phyloP scores from a whole-genome alignment of 2,888 invertebrate genomes.

The Hirtodrosophila trivittata region DNA sequence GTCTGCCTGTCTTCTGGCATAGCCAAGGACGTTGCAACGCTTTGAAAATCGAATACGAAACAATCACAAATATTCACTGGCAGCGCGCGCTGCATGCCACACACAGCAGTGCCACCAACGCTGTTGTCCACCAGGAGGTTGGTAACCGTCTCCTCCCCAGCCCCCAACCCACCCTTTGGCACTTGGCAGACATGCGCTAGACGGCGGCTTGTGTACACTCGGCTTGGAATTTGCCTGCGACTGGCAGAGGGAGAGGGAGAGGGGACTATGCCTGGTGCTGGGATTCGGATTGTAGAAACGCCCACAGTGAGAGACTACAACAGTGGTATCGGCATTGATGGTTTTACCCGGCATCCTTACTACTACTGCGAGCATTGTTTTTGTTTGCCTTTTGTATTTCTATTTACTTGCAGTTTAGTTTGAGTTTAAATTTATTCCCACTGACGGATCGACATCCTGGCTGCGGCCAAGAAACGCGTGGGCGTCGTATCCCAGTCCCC shows the following conservation, averaged over 20 bases:
- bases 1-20: slow-evolving; percentile 18
- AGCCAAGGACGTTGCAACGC: slow-evolving; percentile 72
- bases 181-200: slow-evolving; percentile 77
- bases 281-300: slow-evolving; percentile 1
- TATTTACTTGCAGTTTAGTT: slow-evolving; percentile 79
- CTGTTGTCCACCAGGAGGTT: slow-evolving; percentile 22
- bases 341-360: slow-evolving; percentile 32
- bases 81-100: slow-evolving; percentile 49
- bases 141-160: slow-evolving; percentile 14
- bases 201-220: slow-evolving; percentile 74
- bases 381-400: slow-evolving; percentile 78
- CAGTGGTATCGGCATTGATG: slow-evolving; percentile 25
- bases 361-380: slow-evolving; percentile 66
- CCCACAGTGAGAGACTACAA: slow-evolving; percentile 3
- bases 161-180: slow-evolving; percentile 44
- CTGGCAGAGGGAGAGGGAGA: not conserved
- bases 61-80: slow-evolving; percentile 68
- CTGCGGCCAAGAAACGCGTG: slow-evolving; percentile 41
- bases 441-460: slow-evolving; percentile 45
- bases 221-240: slow-evolving; percentile 61
- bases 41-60: slow-evolving; percentile 74
- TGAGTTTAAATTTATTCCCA: slow-evolving; percentile 78
- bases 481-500: slow-evolving; percentile 37
- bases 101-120: slow-evolving; percentile 8
- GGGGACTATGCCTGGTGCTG: slow-evolving; percentile 6